Percentiles rank a stretch among this genome's conserved stretches.
phyloP scores from a whole-genome alignment of 2,888 invertebrate genomes.

The Allolobophora icterica region DNA sequence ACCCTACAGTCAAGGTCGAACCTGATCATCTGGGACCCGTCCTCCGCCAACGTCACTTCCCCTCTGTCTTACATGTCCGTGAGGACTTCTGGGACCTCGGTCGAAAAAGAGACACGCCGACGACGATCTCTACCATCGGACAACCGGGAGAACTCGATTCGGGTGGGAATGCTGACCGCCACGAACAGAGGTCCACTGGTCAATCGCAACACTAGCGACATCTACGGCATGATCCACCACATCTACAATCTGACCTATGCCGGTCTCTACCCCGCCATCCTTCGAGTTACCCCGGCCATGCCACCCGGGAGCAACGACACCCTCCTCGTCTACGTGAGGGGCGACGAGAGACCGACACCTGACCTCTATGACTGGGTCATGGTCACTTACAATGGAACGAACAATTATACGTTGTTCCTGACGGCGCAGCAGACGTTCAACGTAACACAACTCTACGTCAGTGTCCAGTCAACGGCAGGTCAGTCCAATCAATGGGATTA shows the following conservation, averaged over 20 bases:
- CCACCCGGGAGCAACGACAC: not conserved
- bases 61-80: not conserved
- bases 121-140: not conserved
- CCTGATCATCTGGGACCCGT: constrained; percentile 6
- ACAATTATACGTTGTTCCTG: not conserved
- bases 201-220: constrained; percentile 27
- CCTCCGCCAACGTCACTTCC: constrained; percentile 27
- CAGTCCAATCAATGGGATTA: not conserved
- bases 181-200: constrained; percentile 22
- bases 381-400: not conserved
- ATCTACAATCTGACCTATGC: constrained; percentile 20
- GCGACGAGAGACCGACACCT: constrained; percentile 23
- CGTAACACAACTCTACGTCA: not conserved
- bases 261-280: not conserved
- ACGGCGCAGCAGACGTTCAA: not conserved
- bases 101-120: not conserved
- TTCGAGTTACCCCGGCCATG: constrained; percentile 2
- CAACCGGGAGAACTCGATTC: not conserved
- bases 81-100: not conserved
- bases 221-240: constrained; percentile 30
- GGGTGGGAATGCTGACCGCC: not conserved
- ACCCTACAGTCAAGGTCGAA: not conserved
- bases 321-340: constrained; percentile 29
- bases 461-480: constrained; percentile 11
- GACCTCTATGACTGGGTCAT: not conserved